These are phyloP conservation scores for Lochmaea crataegi DNA, from an alignment of 2,888 invertebrate species.

Conservation along the genomic window DNA sequence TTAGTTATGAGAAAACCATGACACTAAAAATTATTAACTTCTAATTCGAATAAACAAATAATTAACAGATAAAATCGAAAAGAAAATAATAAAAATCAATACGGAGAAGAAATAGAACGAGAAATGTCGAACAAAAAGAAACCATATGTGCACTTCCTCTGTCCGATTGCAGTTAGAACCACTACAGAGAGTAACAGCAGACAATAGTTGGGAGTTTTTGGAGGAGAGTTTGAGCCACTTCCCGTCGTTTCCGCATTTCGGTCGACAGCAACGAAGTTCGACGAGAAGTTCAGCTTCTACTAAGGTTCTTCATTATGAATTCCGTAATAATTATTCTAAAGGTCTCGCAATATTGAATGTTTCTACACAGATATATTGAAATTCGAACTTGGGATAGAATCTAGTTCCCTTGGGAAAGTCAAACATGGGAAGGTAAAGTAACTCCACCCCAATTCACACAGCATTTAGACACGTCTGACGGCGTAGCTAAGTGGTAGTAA, in stretches of 20 bases:
- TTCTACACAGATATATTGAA: neutral
- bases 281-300: no score
- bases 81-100: slow-evolving; percentile 3
- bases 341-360: neutral
- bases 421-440: no score
- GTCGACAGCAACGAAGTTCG: slow-evolving; percentile 11
- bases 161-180: slow-evolving; percentile 16
- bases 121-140: slow-evolving; percentile 1
- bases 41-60: neutral
- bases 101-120: neutral
- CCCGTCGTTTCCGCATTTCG: slow-evolving; percentile 24
- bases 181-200: slow-evolving; percentile 12
- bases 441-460: no score
- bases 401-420: no score
- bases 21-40: neutral
- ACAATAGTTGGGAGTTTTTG: slow-evolving; percentile 19
- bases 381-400: no score
- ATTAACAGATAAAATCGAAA: neutral
- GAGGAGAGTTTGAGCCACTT: slow-evolving; percentile 25
- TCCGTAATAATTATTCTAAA: neutral
- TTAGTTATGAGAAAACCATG: no score
- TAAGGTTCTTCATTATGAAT: neutral
- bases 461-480: no score
- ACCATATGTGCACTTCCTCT: slow-evolving; percentile 12
- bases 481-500: no score